Percentiles rank a stretch among this genome's conserved stretches.
Evolutionary conservation across 2,888 invertebrate genomes (phyloP).

Genomic region (Sminthurides aquaticus): DNA sequence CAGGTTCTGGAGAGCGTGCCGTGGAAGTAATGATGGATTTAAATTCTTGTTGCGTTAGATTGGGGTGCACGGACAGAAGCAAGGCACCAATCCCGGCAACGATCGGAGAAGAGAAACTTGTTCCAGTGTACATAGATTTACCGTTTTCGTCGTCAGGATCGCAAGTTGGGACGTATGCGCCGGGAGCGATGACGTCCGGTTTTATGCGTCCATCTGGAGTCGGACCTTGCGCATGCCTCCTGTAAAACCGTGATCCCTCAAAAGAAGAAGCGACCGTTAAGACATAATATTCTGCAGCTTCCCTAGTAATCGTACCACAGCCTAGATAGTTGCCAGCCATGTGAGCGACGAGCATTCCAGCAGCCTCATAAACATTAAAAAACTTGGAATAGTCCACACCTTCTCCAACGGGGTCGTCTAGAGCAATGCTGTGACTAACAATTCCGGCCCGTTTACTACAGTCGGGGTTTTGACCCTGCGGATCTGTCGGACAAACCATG

Average conservation of each 20-base stretch:
- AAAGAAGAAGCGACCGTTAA: background rate
- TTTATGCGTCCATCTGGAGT: background rate
- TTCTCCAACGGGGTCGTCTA: background rate
- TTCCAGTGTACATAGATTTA: background rate
- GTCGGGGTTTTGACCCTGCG: background rate
- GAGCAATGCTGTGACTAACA: background rate
- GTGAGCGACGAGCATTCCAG: background rate
- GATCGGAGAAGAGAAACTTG: background rate
- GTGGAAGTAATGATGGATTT: background rate
- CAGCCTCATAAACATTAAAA: background rate
- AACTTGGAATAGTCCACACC: background rate
- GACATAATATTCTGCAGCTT: background rate
- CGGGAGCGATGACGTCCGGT: slow-evolving; percentile 1
- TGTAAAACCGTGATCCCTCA: background rate
- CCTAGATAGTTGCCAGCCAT: background rate
- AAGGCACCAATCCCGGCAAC: background rate
- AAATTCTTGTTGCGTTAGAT: background rate
- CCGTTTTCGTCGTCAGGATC: background rate
- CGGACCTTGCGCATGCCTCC: no score
- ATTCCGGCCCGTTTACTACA: background rate
- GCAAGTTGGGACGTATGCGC: background rate
- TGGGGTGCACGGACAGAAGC: background rate
- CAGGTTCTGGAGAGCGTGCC: background rate
- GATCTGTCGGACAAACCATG: background rate
- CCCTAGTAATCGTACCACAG: background rate